phyloP scores from a whole-genome alignment of 2,797 vertebrate genomes.

The Gymnoscopelus braueri region DNA sequence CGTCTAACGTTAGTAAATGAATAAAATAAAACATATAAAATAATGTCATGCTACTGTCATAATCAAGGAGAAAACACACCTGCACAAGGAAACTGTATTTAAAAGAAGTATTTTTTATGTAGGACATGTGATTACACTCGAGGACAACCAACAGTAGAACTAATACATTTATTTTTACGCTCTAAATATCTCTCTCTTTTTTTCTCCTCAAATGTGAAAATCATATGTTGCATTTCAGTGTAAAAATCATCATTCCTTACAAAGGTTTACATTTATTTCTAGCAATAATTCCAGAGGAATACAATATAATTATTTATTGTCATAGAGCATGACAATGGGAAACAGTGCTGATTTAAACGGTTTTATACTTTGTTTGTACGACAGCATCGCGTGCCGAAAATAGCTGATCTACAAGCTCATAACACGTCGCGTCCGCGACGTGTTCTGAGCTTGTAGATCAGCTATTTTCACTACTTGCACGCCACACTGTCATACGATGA shows the following conservation, averaged over 20 bases:
- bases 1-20: no score
- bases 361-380: no score
- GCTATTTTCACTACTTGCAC: no score
- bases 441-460: no score
- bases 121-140: constrained; percentile 75
- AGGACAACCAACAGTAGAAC: constrained; percentile 71
- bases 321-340: constrained; percentile 87
- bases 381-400: background rate
- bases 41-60: background rate
- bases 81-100: constrained; percentile 51
- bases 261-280: constrained; percentile 88
- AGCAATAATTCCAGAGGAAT: constrained; percentile 89
- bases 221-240: constrained; percentile 82
- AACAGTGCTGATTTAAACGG: constrained; percentile 78
- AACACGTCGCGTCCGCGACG: no score
- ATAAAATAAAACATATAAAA: no score
- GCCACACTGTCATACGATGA: no score
- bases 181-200: constrained; percentile 49
- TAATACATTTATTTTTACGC: constrained; percentile 72
- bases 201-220: constrained; percentile 78
- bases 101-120: constrained; percentile 73
- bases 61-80: constrained; percentile 35
- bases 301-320: constrained; percentile 86
- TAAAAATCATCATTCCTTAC: constrained; percentile 89
- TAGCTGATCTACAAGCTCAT: no score